Conservation (phyloP, 2,113 vertebrate genomes). For the Sebastes fasciatus region DNA sequence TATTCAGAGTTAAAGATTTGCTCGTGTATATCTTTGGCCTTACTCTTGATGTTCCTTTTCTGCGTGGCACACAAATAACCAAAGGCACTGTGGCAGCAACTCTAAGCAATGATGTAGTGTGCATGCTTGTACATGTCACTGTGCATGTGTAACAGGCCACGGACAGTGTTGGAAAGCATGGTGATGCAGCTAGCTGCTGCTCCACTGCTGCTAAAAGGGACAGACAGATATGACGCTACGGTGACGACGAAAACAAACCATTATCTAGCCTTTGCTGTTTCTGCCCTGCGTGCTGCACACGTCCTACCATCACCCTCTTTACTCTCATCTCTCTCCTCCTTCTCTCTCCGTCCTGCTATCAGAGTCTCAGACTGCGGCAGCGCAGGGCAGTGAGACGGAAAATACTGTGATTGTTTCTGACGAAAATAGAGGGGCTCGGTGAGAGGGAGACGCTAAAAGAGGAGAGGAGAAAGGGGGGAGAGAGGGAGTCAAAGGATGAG, state of each 20-base stretch:
- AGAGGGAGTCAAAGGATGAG: conserved; percentile 27
- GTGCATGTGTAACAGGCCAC: conserved; percentile 4
- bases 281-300: conserved; percentile 46
- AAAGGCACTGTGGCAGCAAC: background rate
- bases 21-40: conserved; percentile 29
- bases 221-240: conserved; percentile 70
- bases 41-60: background rate
- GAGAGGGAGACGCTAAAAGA: conserved; percentile 49
- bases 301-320: conserved; percentile 32
- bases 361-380: conserved; percentile 81
- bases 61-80: background rate
- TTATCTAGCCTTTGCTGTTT: conserved; percentile 59
- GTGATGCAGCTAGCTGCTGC: conserved; percentile 33
- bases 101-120: background rate
- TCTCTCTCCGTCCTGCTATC: conserved; percentile 42
- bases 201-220: conserved; percentile 42
- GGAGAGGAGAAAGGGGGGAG: conserved; percentile 11
- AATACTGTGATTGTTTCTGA: conserved; percentile 85
- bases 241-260: conserved; percentile 60
- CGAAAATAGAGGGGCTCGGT: conserved; percentile 72
- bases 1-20: conserved; percentile 23
- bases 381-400: conserved; percentile 80
- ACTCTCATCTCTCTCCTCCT: conserved; percentile 32
- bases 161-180: conserved; percentile 37
- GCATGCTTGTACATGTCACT: conserved; percentile 20